Conservation (phyloP, 1,140 invertebrate genomes). For the Gonioctena quinquepunctata region DNA sequence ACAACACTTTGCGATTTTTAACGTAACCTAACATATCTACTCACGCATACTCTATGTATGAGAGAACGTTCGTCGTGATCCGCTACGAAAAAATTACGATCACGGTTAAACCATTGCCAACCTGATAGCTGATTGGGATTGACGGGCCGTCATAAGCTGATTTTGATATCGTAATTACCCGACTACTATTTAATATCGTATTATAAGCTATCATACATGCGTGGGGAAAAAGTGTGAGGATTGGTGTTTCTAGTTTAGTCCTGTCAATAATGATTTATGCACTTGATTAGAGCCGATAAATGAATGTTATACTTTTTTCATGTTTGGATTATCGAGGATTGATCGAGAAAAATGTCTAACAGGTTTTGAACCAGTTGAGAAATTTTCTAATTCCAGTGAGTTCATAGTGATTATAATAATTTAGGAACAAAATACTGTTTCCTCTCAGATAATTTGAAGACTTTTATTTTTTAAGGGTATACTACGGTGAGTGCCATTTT, state of each 20-base stretch:
- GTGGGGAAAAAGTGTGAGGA: not conserved
- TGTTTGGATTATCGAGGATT: too few relatives aligned
- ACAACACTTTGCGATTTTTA: conserved; percentile 24
- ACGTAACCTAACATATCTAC: conserved; percentile 25
- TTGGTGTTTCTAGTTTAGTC: conserved; percentile 3
- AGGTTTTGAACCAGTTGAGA: too few relatives aligned
- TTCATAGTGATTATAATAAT: too few relatives aligned
- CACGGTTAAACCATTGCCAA: conserved; percentile 28
- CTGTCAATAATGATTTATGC: conserved; percentile 1
- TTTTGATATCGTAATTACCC: conserved; percentile 38
- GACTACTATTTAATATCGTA: conserved; percentile 29
- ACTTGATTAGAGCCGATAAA: not conserved
- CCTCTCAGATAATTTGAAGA: too few relatives aligned
- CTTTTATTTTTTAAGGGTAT: too few relatives aligned
- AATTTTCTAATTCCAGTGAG: too few relatives aligned
- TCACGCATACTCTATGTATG: conserved; percentile 29
- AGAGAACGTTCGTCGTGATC: conserved; percentile 34
- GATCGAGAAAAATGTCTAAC: too few relatives aligned
- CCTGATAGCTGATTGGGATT: conserved; percentile 31
- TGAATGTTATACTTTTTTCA: too few relatives aligned
- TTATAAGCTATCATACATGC: not conserved
- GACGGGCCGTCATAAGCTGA: conserved; percentile 34
- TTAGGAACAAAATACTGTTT: too few relatives aligned
- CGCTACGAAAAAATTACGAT: conserved; percentile 28
- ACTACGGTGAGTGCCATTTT: too few relatives aligned